Conservation (phyloP, 2,888 invertebrate species). For the Reticulitermes lucifugus region DNA sequence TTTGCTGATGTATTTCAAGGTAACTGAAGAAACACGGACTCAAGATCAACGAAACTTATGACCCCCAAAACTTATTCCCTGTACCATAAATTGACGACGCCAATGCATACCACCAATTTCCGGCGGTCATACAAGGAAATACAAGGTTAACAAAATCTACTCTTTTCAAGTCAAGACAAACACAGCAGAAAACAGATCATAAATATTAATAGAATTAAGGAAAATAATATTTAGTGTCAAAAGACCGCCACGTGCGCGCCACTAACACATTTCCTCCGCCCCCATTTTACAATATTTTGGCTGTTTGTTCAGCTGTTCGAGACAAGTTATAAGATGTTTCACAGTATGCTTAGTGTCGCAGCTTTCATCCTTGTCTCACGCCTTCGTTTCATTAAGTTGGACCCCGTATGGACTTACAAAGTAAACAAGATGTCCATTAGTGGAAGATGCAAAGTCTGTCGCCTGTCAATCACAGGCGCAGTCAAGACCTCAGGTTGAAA, state of each 20-base stretch:
- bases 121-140: neutral
- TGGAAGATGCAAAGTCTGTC: constrained; percentile 29
- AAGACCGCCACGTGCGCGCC: constrained; percentile 15
- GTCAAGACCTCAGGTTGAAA: constrained; percentile 25
- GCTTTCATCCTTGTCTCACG: neutral
- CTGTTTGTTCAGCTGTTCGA: constrained; percentile 27
- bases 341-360: neutral
- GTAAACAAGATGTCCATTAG: constrained; percentile 45
- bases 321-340: constrained; percentile 15
- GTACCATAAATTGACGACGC: neutral
- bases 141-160: neutral
- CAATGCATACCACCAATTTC: neutral
- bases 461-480: constrained; percentile 2
- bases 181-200: constrained; percentile 12
- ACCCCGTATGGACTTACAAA: constrained; percentile 38
- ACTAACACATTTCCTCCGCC: constrained; percentile 26
- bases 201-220: neutral
- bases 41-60: neutral
- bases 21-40: neutral
- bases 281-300: constrained; percentile 4
- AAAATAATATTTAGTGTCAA: constrained; percentile 30
- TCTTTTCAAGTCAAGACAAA: neutral
- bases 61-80: neutral
- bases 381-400: neutral
- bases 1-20: neutral